Evolutionary conservation across 2,888 invertebrate genomes (phyloP).

Genomic region (Drosophila suboccidentalis): DNA sequence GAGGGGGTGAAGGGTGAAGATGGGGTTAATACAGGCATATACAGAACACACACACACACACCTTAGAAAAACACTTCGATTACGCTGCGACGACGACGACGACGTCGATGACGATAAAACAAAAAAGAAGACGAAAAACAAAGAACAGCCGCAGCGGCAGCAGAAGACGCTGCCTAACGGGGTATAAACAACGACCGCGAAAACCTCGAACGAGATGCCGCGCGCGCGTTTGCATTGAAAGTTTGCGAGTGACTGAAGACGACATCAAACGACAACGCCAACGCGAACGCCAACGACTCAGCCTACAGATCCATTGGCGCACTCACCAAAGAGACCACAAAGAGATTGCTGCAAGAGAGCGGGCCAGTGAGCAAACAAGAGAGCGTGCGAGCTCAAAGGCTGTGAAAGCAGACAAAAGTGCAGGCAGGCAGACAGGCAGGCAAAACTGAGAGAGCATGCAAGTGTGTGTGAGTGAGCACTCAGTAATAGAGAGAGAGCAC

Average conservation of each 20-base stretch:
- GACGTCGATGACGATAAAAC: background rate
- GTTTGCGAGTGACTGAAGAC: conserved; percentile 65
- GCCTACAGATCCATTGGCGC: conserved; percentile 26
- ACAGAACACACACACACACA: conserved; percentile 22
- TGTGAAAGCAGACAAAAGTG: conserved; percentile 20
- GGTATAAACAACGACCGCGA: conserved; percentile 26
- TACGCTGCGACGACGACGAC: conserved; percentile 26
- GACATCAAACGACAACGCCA: conserved; percentile 24
- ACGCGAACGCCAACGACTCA: conserved; percentile 29
- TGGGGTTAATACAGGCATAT: conserved; percentile 13
- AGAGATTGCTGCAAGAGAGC: conserved; percentile 4
- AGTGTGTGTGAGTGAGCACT: conserved; percentile 10
- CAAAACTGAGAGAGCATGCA: conserved; percentile 5
- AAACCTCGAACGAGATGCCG: conserved; percentile 31
- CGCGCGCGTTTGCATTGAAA: conserved; percentile 69
- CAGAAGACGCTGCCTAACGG: conserved; percentile 20
- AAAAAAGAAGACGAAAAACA: background rate
- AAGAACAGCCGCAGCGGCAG: conserved; percentile 15
- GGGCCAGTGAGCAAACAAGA: background rate
- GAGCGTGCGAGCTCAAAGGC: conserved; percentile 7
- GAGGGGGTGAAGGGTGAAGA: background rate
- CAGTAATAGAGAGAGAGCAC: conserved; percentile 6
- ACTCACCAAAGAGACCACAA: conserved; percentile 19
- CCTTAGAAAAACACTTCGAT: conserved; percentile 44
- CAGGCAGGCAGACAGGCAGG: background rate